A percentile compares a stretch with the other conserved stretches of the same genome.
Evolutionary conservation across 2,888 invertebrate genomes (phyloP).

Genomic region (Gisinianus flammeolus): DNA sequence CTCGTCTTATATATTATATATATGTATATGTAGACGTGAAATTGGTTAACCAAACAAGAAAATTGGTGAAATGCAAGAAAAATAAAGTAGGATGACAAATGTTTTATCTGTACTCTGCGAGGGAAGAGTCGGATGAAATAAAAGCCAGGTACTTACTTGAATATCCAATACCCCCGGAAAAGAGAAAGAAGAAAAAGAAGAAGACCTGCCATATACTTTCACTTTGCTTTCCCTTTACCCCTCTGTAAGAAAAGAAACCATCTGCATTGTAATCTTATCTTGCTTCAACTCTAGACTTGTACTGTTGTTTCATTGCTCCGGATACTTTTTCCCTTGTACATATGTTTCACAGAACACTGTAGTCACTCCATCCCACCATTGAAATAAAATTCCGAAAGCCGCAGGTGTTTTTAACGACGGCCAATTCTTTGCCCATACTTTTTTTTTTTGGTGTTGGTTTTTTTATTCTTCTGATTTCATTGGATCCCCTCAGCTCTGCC

Average conservation of each 20-base stretch:
- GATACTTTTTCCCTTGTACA: no score
- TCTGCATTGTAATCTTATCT: slow-evolving; percentile 8
- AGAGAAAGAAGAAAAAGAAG: not conserved
- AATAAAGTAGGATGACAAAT: not conserved
- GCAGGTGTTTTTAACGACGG: slow-evolving; percentile 3
- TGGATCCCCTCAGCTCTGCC: not conserved
- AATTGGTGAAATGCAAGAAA: not conserved
- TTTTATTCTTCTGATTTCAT: no score
- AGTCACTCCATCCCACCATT: no score
- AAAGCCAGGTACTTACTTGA: not conserved
- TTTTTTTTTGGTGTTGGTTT: no score
- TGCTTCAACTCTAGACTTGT: not conserved
- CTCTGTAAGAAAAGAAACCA: no score
- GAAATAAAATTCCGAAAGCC: no score
- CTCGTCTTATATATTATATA: not conserved
- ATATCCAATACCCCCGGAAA: not conserved
- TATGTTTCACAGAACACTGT: no score
- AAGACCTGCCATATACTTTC: no score
- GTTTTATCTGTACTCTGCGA: not conserved
- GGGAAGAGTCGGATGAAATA: not conserved
- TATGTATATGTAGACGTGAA: not conserved
- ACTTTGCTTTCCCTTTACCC: not conserved
- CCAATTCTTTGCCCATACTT: no score
- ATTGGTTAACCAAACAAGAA: not conserved
- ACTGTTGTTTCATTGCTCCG: no score